Percentiles rank a stretch among this genome's conserved stretches.
phyloP scores from a whole-genome alignment of 2,113 vertebrate species.

The Cyanocitta stelleri region DNA sequence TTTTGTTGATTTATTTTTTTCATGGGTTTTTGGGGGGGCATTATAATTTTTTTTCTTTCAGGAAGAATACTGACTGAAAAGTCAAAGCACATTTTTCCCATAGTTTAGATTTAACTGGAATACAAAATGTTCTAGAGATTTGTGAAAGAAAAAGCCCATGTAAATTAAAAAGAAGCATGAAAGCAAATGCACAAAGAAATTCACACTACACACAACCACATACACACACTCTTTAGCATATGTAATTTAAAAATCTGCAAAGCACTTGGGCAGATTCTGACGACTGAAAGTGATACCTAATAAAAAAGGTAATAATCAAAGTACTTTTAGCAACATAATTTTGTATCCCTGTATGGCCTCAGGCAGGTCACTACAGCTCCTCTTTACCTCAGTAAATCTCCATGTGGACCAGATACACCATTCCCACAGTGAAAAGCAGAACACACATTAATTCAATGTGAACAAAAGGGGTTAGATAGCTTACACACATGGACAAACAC shows the following conservation, averaged over 20 bases:
- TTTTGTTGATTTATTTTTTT: neutral
- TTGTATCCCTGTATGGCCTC: neutral
- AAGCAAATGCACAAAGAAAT: neutral
- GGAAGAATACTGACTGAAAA: neutral
- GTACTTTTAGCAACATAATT: neutral
- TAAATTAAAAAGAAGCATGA: neutral
- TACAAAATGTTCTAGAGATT: neutral
- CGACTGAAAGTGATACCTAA: neutral
- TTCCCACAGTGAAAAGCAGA: neutral
- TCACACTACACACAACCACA: neutral
- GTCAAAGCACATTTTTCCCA: neutral
- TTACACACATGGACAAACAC: neutral
- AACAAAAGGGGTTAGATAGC: neutral
- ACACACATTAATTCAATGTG: neutral
- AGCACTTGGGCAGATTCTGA: neutral
- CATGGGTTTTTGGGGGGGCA: fast-evolving
- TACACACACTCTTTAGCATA: too few species aligned
- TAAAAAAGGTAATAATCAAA: neutral
- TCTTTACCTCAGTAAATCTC: neutral
- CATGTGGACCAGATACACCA: neutral
- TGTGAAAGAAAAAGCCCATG: neutral
- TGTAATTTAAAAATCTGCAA: neutral
- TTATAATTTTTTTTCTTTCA: neutral
- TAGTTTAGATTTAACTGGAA: neutral
- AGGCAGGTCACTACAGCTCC: neutral